These are phyloP conservation scores for Cyrtonyx montezumae DNA, from an alignment of 2,113 vertebrate genomes.

Conservation along the genomic window DNA sequence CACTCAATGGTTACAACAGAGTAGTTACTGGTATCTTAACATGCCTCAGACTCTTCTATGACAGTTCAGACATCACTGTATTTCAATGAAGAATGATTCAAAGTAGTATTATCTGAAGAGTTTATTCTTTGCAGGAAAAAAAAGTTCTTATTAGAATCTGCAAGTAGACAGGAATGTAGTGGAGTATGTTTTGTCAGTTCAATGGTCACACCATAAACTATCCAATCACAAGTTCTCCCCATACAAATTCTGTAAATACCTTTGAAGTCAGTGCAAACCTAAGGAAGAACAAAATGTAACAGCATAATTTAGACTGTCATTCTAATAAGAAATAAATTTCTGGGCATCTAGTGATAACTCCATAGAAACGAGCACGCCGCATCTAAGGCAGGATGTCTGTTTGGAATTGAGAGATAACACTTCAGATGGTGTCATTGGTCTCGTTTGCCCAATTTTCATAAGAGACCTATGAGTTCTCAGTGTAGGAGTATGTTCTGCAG, in stretches of 20 bases:
- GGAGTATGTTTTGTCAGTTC: neutral
- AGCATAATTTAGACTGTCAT: neutral
- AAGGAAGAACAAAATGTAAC: neutral
- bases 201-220: neutral
- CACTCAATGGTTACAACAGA: neutral
- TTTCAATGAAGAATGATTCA: neutral
- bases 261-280: neutral
- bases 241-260: neutral
- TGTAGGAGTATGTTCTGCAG: neutral
- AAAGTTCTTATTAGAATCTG: neutral
- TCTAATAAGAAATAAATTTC: neutral
- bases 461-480: neutral
- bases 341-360: neutral
- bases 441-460: neutral
- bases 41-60: neutral
- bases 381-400: neutral
- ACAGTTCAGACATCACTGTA: neutral
- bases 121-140: neutral
- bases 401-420: neutral
- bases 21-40: neutral
- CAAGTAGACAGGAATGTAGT: neutral
- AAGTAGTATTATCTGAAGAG: neutral
- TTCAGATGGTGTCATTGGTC: neutral
- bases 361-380: neutral
- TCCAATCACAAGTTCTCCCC: neutral